phyloP scores from a whole-genome alignment of 1,140 invertebrate genomes.

The Neodiprion fabricii region DNA sequence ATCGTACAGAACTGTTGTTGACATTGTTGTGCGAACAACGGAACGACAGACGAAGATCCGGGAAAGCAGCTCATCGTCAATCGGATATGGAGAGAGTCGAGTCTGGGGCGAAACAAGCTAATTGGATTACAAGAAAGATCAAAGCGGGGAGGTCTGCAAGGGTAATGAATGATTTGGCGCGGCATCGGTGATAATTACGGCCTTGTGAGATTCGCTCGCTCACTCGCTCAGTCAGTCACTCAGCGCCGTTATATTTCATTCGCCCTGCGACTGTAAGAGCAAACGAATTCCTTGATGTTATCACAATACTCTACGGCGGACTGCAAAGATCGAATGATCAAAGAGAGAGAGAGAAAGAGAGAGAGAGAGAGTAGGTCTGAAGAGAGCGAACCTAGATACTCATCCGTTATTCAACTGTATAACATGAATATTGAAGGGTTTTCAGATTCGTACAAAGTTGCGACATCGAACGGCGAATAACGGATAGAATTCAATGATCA shows the following conservation, averaged over 20 bases:
- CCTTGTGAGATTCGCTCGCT: conserved; percentile 9
- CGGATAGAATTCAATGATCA: too few species aligned
- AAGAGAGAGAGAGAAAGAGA: not conserved
- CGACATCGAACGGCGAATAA: too few species aligned
- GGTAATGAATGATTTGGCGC: conserved; percentile 16
- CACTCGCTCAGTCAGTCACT: conserved; percentile 1
- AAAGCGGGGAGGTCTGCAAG: conserved; percentile 22
- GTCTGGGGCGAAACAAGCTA: conserved; percentile 22
- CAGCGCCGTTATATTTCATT: not conserved
- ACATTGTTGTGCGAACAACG: not conserved
- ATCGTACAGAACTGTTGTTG: too few species aligned
- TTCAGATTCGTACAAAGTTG: too few species aligned
- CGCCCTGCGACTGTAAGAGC: not conserved
- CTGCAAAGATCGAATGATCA: not conserved
- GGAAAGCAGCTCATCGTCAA: too few species aligned
- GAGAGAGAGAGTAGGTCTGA: not conserved
- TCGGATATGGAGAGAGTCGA: not conserved
- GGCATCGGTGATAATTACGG: conserved; percentile 4
- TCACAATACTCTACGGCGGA: not conserved
- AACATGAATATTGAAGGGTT: too few species aligned
- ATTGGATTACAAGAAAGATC: conserved; percentile 25
- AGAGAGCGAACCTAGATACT: not conserved
- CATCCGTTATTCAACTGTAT: too few species aligned
- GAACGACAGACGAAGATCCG: not conserved
- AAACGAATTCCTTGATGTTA: not conserved